Percentiles rank a stretch among this genome's conserved stretches.
These are phyloP conservation scores for Epirrita christyi DNA, from an alignment of 2,888 invertebrate genomes.

Conservation along the genomic window DNA sequence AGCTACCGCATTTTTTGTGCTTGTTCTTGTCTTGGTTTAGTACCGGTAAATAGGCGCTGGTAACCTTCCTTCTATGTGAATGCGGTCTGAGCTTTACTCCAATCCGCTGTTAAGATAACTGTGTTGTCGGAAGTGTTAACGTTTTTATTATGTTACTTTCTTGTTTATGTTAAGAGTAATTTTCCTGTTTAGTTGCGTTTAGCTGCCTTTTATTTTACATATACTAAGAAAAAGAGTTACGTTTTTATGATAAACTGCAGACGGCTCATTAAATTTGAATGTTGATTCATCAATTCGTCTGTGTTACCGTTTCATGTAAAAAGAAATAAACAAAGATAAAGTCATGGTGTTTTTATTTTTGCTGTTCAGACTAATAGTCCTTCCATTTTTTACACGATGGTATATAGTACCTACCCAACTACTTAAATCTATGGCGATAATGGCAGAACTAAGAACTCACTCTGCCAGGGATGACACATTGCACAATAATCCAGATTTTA, in stretches of 20 bases:
- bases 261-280: too few species aligned
- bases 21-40: too few species aligned
- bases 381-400: too few species aligned
- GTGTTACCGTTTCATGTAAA: not conserved
- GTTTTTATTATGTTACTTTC: conserved; percentile 24
- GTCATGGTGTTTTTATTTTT: not conserved
- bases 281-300: not conserved
- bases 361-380: too few species aligned
- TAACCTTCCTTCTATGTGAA: conserved; percentile 12
- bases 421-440: too few species aligned
- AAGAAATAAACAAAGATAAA: not conserved
- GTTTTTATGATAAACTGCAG: not conserved
- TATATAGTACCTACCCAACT: too few species aligned
- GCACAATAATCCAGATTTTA: too few species aligned
- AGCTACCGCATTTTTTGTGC: too few species aligned
- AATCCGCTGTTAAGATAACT: conserved; percentile 46
- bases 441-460: too few species aligned
- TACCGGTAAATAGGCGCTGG: not conserved
- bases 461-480: too few species aligned
- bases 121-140: conserved; percentile 35
- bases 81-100: conserved; percentile 38
- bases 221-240: not conserved
- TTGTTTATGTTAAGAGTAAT: conserved; percentile 22
- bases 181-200: conserved; percentile 16
- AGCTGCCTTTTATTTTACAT: not conserved